phyloP scores from a whole-genome alignment of 2,888 invertebrate genomes.

The Eilema sororculum region DNA sequence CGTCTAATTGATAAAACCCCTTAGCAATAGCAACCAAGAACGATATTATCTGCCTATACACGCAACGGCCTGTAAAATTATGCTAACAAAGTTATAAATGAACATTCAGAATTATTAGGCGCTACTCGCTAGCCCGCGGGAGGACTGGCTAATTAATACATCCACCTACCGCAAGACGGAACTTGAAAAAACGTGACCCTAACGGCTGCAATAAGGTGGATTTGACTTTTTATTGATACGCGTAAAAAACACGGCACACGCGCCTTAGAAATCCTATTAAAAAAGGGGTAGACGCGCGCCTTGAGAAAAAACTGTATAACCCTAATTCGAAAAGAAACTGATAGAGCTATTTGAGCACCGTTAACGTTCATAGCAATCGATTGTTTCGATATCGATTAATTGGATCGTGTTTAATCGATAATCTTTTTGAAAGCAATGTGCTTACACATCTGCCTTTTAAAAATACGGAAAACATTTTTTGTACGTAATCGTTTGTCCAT shows the following conservation, averaged over 20 bases:
- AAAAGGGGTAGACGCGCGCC: slow-evolving; percentile 83
- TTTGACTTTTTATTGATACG: slow-evolving; percentile 74
- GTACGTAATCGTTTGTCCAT: slow-evolving; percentile 22
- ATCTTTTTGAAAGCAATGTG: slow-evolving; percentile 78
- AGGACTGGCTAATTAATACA: slow-evolving; percentile 80
- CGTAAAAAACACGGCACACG: slow-evolving; percentile 79
- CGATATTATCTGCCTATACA: slow-evolving; percentile 63
- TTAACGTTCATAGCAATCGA: slow-evolving; percentile 73
- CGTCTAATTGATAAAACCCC: slow-evolving; percentile 55
- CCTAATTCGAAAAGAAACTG: slow-evolving; percentile 80
- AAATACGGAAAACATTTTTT: slow-evolving; percentile 52
- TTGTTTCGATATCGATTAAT: slow-evolving; percentile 86
- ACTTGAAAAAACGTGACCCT: slow-evolving; percentile 75
- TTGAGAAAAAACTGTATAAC: slow-evolving; percentile 79
- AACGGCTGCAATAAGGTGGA: slow-evolving; percentile 84
- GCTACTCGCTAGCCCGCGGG: slow-evolving; percentile 49
- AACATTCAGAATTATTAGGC: slow-evolving; percentile 69
- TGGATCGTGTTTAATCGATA: slow-evolving; percentile 86
- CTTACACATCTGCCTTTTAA: slow-evolving; percentile 78
- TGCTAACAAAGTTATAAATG: slow-evolving; percentile 76
- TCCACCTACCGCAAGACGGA: slow-evolving; percentile 78
- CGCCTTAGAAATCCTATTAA: slow-evolving; percentile 83
- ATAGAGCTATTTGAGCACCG: slow-evolving; percentile 84
- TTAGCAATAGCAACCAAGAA: slow-evolving; percentile 35
- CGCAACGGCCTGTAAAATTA: slow-evolving; percentile 71